A percentile compares a stretch with the other conserved stretches of the same genome.
phyloP scores from a whole-genome alignment of 2,888 invertebrate genomes.

The Lasioglossum vierecki region DNA sequence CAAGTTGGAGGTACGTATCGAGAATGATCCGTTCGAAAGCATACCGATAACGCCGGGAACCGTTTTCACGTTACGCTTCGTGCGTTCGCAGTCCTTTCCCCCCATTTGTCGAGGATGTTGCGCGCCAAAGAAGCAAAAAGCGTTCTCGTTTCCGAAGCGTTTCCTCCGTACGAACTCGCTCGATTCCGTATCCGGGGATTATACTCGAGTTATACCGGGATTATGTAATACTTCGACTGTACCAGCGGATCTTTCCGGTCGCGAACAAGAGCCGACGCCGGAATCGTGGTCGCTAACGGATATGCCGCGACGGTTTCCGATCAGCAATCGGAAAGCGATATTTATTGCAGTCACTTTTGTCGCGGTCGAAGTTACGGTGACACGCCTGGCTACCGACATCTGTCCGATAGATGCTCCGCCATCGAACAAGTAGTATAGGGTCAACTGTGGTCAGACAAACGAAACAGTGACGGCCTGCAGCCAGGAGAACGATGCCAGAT shows the following conservation, averaged over 20 bases:
- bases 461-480: not conserved
- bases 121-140: not conserved
- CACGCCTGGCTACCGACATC: not conserved
- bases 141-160: not conserved
- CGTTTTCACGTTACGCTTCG: not conserved
- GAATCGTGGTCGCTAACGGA: not conserved
- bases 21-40: not conserved
- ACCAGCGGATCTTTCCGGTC: not conserved
- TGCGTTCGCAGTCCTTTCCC: not conserved
- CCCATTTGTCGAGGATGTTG: not conserved
- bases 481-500: not conserved
- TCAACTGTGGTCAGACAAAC: not conserved
- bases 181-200: not conserved
- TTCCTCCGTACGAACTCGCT: not conserved
- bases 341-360: conserved; percentile 35
- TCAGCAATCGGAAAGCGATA: conserved; percentile 44
- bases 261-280: not conserved
- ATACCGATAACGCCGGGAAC: not conserved
- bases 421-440: not conserved
- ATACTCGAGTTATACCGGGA: not conserved
- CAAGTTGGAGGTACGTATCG: not conserved
- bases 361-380: conserved; percentile 35
- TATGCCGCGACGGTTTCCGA: not conserved
- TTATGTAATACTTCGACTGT: not conserved
- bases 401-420: not conserved